phyloP scores from a whole-genome alignment of 2,888 invertebrate species.

The Carabus problematicus region DNA sequence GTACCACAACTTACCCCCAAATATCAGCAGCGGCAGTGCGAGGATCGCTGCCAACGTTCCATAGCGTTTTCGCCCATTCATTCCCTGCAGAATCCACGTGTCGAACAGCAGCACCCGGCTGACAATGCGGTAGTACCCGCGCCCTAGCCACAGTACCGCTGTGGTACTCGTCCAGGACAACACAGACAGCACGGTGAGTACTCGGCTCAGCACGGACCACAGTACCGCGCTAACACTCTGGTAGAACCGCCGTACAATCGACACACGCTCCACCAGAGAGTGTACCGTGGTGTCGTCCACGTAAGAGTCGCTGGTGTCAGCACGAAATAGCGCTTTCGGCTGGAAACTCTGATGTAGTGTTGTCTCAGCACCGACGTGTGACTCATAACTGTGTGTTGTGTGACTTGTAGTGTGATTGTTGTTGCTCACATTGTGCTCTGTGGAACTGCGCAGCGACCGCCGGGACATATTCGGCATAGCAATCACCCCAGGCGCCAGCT shows the following conservation, averaged over 20 bases:
- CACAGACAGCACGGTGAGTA: slow-evolving; percentile 42
- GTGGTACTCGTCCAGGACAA: slow-evolving; percentile 48
- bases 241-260: slow-evolving; percentile 33
- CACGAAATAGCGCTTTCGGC: slow-evolving; percentile 31
- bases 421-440: slow-evolving; percentile 11
- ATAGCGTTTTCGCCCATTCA: slow-evolving; percentile 45
- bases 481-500: slow-evolving; percentile 79
- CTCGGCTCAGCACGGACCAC: slow-evolving; percentile 43
- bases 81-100: slow-evolving; percentile 53
- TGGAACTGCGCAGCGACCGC: slow-evolving; percentile 60
- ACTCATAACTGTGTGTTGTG: slow-evolving; percentile 52
- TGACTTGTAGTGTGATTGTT: slow-evolving; percentile 45
- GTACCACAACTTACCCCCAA: slow-evolving; percentile 63
- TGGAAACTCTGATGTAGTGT: slow-evolving; percentile 17
- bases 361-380: not conserved
- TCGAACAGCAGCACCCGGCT: slow-evolving; percentile 57
- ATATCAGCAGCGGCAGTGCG: slow-evolving; percentile 63
- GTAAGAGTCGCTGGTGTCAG: slow-evolving; percentile 55
- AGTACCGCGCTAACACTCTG: slow-evolving; percentile 31
- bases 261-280: slow-evolving; percentile 7
- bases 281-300: slow-evolving; percentile 51
- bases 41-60: slow-evolving; percentile 55
- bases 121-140: slow-evolving; percentile 52
- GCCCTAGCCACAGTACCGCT: slow-evolving; percentile 50
- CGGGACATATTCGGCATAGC: slow-evolving; percentile 92